phyloP scores from a whole-genome alignment of 2,888 invertebrate genomes.

The Melanotus villosus region DNA sequence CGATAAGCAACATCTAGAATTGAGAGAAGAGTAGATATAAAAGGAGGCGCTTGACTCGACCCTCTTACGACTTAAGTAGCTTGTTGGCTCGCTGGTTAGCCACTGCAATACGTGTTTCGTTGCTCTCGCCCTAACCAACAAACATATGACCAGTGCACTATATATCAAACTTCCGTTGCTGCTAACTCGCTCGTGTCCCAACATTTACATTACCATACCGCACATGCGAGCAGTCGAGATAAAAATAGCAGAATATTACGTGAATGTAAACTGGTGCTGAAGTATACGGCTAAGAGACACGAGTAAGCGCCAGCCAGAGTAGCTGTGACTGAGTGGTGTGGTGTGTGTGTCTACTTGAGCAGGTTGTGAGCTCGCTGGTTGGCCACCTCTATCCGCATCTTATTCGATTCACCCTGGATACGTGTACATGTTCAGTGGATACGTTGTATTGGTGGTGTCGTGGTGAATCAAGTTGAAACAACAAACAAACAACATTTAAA shows the following conservation, averaged over 20 bases:
- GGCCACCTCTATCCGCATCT: slow-evolving; percentile 95
- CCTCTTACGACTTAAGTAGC: slow-evolving; percentile 84
- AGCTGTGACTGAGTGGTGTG: slow-evolving; percentile 58
- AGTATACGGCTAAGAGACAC: slow-evolving; percentile 41
- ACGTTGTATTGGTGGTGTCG: slow-evolving; percentile 41
- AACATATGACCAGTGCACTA: slow-evolving; percentile 62
- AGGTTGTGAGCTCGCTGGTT: slow-evolving; percentile 98
- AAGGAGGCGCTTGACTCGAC: slow-evolving; percentile 62
- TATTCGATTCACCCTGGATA: slow-evolving; percentile 88
- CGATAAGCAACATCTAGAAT: slow-evolving; percentile 64
- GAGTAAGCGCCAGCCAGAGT: slow-evolving; percentile 48
- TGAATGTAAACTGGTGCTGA: slow-evolving; percentile 27
- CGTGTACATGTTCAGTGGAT: slow-evolving; percentile 49
- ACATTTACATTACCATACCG: slow-evolving; percentile 34
- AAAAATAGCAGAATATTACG: slow-evolving; percentile 30
- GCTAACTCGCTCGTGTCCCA: slow-evolving; percentile 39
- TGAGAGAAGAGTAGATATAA: slow-evolving; percentile 64
- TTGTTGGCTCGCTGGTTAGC: slow-evolving; percentile 98
- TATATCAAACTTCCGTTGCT: slow-evolving; percentile 34
- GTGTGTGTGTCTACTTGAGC: slow-evolving; percentile 80
- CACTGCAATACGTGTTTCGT: slow-evolving; percentile 95
- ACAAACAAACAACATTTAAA: slow-evolving; percentile 38
- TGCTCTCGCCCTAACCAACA: slow-evolving; percentile 85
- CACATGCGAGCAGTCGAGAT: slow-evolving; percentile 39
- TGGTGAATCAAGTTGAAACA: slow-evolving; percentile 45